Conservation (phyloP, 2,113 vertebrate species). For the Vombatus ursinus region DNA sequence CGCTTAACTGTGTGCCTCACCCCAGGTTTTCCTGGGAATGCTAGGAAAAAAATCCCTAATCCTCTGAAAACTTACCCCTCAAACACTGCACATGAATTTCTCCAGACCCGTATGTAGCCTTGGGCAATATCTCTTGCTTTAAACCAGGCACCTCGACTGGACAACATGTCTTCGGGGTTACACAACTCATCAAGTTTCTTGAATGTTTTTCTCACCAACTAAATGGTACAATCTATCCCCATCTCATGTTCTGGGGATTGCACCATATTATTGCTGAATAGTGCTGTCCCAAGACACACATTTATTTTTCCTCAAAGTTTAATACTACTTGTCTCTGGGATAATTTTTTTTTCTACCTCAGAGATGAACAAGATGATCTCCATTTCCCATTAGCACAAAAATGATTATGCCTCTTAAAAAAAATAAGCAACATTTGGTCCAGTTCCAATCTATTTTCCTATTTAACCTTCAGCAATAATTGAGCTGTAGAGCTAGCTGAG, state of each 20-base stretch:
- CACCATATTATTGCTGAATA: constrained; percentile 19
- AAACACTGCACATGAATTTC: not conserved
- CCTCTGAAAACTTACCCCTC: constrained; percentile 39
- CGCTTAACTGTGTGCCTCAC: constrained; percentile 59
- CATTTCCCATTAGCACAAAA: constrained; percentile 80
- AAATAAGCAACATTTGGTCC: constrained; percentile 67
- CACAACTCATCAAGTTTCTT: constrained; percentile 53
- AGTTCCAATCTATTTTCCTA: constrained; percentile 54
- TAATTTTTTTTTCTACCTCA: constrained; percentile 85
- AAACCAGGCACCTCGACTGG: constrained; percentile 12
- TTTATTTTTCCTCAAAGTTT: constrained; percentile 60
- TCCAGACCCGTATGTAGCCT: not conserved
- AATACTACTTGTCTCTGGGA: constrained; percentile 82
- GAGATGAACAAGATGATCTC: constrained; percentile 83
- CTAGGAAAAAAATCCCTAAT: constrained; percentile 42
- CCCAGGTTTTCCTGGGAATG: constrained; percentile 35
- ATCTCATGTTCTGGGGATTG: constrained; percentile 28
- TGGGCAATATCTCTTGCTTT: constrained; percentile 48
- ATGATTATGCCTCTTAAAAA: constrained; percentile 74
- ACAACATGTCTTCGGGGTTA: constrained; percentile 1
- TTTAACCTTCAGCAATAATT: constrained; percentile 81
- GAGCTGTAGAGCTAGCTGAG: constrained; percentile 71
- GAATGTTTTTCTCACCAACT: constrained; percentile 37
- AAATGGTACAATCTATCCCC: constrained; percentile 8
- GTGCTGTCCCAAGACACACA: constrained; percentile 45